Evolutionary conservation across 1,140 invertebrate species (phyloP).

Genomic region (Tribolium castaneum): DNA sequence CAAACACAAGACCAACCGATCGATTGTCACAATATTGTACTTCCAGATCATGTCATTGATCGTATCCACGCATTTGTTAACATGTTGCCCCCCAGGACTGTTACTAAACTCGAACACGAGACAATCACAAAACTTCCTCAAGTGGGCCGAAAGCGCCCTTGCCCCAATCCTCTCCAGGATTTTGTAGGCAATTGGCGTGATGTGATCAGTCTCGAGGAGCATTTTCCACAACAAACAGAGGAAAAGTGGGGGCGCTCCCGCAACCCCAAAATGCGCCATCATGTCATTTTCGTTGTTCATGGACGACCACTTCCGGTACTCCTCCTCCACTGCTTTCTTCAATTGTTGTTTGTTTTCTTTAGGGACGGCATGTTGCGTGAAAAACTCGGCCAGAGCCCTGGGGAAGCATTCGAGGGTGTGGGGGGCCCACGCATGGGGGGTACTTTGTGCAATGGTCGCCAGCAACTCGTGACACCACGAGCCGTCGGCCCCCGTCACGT

Average conservation of each 20-base stretch:
- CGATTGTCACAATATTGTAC: slow-evolving; percentile 95
- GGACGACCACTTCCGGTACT: slow-evolving; percentile 95
- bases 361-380: slow-evolving; percentile 81
- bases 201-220: slow-evolving; percentile 92
- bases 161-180: slow-evolving; percentile 95
- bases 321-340: slow-evolving; percentile 93
- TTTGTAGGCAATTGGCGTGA: slow-evolving; percentile 94
- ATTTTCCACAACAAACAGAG: slow-evolving; percentile 95
- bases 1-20: slow-evolving; percentile 89
- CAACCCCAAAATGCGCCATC: slow-evolving; percentile 93
- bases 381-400: slow-evolving; percentile 87
- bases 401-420: slow-evolving; percentile 95
- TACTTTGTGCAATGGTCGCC: slow-evolving; percentile 91
- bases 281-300: slow-evolving; percentile 98
- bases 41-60: slow-evolving; percentile 98
- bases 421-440: slow-evolving; percentile 93
- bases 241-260: slow-evolving; percentile 89
- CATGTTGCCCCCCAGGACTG: slow-evolving; percentile 83
- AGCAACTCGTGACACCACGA: slow-evolving; percentile 93
- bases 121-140: slow-evolving; percentile 95
- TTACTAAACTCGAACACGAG: slow-evolving; percentile 92
- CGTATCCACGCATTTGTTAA: slow-evolving; percentile 93
- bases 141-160: slow-evolving; percentile 86
- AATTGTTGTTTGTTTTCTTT: slow-evolving; percentile 91
- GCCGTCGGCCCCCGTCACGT: slow-evolving; percentile 86